Evolutionary conservation across 1,140 invertebrate genomes (phyloP).

Genomic region (Heliconius congener): DNA sequence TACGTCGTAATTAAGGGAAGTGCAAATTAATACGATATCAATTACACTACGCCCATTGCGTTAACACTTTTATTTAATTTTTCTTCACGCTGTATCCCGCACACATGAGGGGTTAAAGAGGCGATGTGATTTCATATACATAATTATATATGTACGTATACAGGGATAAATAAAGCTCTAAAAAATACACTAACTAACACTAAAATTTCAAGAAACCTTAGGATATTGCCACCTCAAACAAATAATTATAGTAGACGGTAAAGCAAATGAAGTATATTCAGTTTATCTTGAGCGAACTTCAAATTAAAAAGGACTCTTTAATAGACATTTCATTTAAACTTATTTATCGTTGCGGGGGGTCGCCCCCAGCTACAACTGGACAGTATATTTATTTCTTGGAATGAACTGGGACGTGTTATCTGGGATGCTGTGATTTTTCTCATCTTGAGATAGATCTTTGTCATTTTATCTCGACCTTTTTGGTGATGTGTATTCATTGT

Average conservation of each 20-base stretch:
- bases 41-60: background rate
- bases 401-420: constrained; percentile 32
- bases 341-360: constrained; percentile 31
- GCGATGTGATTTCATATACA: too few relatives aligned
- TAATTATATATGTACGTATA: background rate
- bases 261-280: constrained; percentile 14
- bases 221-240: background rate
- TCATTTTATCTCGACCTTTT: constrained; percentile 39
- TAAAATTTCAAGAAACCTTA: background rate
- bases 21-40: background rate
- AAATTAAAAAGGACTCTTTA: constrained; percentile 26
- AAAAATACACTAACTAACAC: background rate
- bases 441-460: constrained; percentile 2
- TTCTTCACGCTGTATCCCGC: background rate
- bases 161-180: too few relatives aligned
- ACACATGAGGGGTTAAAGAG: background rate
- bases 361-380: constrained; percentile 18
- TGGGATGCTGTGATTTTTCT: constrained; percentile 39
- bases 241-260: background rate
- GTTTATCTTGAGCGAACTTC: constrained; percentile 16
- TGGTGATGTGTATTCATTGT: constrained; percentile 43
- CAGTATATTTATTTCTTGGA: constrained; percentile 41
- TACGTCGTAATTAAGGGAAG: background rate
- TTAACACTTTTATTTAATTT: background rate
- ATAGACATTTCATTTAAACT: constrained; percentile 38